These are phyloP conservation scores for Triplophysa rosa DNA, from an alignment of 2,113 vertebrate species.

Conservation along the genomic window DNA sequence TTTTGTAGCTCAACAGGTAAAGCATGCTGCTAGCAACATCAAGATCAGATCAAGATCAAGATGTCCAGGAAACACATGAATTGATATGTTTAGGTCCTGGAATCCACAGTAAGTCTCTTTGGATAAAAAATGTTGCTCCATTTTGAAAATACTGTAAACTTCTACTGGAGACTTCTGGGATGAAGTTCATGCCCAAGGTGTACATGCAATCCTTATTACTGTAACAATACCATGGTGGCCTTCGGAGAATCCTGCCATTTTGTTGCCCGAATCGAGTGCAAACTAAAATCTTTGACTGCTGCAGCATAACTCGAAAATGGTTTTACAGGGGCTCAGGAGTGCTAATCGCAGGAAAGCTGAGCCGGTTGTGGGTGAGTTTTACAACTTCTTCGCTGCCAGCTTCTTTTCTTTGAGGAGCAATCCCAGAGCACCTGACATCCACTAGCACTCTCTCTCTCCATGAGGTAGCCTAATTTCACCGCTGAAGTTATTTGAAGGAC, in stretches of 20 bases:
- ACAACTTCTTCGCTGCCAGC: slow-evolving; percentile 10
- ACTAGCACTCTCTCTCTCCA: slow-evolving; percentile 22
- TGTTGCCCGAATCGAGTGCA: background rate
- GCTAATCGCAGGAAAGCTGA: slow-evolving; percentile 15
- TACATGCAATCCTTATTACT: background rate
- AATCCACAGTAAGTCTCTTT: no score
- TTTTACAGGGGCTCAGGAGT: slow-evolving; percentile 19
- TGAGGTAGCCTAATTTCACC: slow-evolving; percentile 52
- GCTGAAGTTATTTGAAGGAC: slow-evolving; percentile 63
- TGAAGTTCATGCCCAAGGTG: background rate
- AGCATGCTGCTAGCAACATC: no score
- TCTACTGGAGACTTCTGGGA: background rate
- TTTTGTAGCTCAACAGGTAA: no score
- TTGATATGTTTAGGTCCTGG: no score
- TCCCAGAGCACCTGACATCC: slow-evolving; percentile 38
- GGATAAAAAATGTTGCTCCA: no score
- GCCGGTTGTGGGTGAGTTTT: slow-evolving; percentile 24
- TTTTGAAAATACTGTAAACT: no score
- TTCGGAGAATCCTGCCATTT: background rate
- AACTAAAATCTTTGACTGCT: background rate
- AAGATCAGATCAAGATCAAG: no score
- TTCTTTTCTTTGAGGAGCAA: slow-evolving; percentile 2
- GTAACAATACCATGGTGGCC: background rate
- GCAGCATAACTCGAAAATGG: background rate
- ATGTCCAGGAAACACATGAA: no score